A percentile compares a stretch with the other conserved stretches of the same genome.
phyloP scores from a whole-genome alignment of 2,888 invertebrate species.

The Drosophila borealis region DNA sequence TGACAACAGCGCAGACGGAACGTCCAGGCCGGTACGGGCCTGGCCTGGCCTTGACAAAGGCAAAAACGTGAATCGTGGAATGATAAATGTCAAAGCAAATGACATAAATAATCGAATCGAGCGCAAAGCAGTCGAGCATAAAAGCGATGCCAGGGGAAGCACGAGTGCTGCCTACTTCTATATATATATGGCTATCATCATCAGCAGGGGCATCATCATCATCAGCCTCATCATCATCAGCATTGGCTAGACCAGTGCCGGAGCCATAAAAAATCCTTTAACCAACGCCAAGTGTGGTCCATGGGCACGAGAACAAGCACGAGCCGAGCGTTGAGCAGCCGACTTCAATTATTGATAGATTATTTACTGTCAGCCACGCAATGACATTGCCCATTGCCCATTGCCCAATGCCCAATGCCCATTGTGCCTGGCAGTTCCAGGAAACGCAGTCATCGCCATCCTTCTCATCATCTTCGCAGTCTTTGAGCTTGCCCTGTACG shows the following conservation, averaged over 20 bases:
- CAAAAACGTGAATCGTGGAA: slow-evolving; percentile 77
- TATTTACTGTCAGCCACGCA: slow-evolving; percentile 83
- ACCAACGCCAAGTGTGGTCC: slow-evolving; percentile 78
- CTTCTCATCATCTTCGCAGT: slow-evolving; percentile 41
- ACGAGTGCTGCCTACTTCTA: slow-evolving; percentile 31
- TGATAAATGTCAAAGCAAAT: slow-evolving; percentile 82
- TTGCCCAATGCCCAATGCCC: slow-evolving; percentile 51
- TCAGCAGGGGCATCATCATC: slow-evolving; percentile 27
- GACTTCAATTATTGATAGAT: slow-evolving; percentile 83
- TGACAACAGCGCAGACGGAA: slow-evolving; percentile 33
- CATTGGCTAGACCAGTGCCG: slow-evolving; percentile 45
- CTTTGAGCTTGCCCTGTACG: slow-evolving; percentile 62
- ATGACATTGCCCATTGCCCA: slow-evolving; percentile 58
- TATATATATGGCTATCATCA: slow-evolving; percentile 36
- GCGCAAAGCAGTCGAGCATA: slow-evolving; percentile 73
- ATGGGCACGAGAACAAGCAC: slow-evolving; percentile 53
- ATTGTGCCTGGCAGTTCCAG: slow-evolving; percentile 69
- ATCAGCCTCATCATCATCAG: slow-evolving; percentile 19
- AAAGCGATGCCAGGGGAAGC: slow-evolving; percentile 50
- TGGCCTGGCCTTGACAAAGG: slow-evolving; percentile 75
- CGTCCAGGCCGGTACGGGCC: slow-evolving; percentile 2
- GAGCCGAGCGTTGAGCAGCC: slow-evolving; percentile 54
- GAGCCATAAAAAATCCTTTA: slow-evolving; percentile 66
- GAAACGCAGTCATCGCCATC: slow-evolving; percentile 68
- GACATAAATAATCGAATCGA: slow-evolving; percentile 82